Percentiles rank a stretch among this genome's conserved stretches.
Evolutionary conservation across 53 echinoderm and acorn worm species (phyloP).

Genomic region (Henricia sp.): DNA sequence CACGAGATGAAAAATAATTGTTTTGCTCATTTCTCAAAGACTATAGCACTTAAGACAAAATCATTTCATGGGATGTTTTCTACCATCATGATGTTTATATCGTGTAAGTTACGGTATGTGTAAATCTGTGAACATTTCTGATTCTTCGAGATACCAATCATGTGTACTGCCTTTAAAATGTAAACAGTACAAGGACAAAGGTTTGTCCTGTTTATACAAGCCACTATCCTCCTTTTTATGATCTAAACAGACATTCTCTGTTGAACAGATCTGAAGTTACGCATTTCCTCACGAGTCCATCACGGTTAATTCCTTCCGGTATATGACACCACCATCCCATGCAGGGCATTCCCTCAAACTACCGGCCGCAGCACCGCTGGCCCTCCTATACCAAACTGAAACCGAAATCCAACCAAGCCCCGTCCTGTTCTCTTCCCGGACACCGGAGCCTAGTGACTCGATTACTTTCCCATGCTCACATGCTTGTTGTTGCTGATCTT

Average conservation of each 20-base stretch:
- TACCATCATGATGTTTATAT: too few relatives aligned
- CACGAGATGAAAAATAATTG: too few relatives aligned
- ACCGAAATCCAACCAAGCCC: neutral
- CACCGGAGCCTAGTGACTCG: neutral
- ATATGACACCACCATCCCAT: constrained; percentile 8
- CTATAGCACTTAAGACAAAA: too few relatives aligned
- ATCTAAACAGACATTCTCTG: constrained; percentile 14
- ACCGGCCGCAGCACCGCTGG: neutral
- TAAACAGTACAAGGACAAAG: constrained; percentile 2
- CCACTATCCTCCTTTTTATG: neutral
- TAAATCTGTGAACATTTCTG: too few relatives aligned
- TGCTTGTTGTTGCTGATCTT: constrained; percentile 41
- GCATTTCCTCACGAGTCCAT: constrained; percentile 32
- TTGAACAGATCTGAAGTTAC: neutral
- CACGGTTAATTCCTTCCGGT: constrained; percentile 53
- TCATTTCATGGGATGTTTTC: too few relatives aligned
- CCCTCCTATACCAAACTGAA: too few relatives aligned
- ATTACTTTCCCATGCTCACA: constrained; percentile 42
- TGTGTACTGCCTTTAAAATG: too few relatives aligned
- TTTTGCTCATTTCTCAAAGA: too few relatives aligned
- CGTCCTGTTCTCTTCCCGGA: too few relatives aligned
- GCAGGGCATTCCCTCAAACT: neutral
- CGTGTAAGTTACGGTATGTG: too few relatives aligned
- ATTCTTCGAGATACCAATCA: too few relatives aligned
- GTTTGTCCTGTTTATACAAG: constrained; percentile 20